Base-by-base conservation (phyloP, 2,888 invertebrate species). In the Diachrysia chrysitis region DNA sequence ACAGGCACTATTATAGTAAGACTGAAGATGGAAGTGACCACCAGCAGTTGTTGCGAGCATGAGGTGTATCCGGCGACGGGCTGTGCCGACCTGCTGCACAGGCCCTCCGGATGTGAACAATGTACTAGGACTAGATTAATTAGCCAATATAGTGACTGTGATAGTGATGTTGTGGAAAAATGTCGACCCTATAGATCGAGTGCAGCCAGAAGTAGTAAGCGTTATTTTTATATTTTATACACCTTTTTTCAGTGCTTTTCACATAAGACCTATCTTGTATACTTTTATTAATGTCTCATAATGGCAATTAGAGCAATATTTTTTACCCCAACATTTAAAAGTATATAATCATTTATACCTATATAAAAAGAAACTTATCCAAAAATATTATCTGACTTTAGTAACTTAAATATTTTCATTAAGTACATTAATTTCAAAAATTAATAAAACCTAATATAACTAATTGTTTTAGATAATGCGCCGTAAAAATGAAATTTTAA, bases 141-240 rank as follows among this genome's bases (percentile, higher is more conserved):
- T 91, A 92, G 89, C 87, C 84, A 89, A 91, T 90, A 87, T 83
- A 93, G 94, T 95, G 95, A 93, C 88, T 93, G 95, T 95, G 95
- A 93, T 93, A 94, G 91, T 93, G 92, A 86, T 87, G 78, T 86
- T 85, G 87, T 91, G 90, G 89, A 89, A 81, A 91, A 88, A 88
- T 86, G 83, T 88, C 89, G 91, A 82, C 89, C 90, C 4, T 92
- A 92, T 82, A 92, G 89, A 89, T 87, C 90, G 62, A 92, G 91
- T 78, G 77, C 91, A 61, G 91, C 91, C 42, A 93, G 91, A 88
- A 95, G 92, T 88, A 94, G 95, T 95, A 95, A 95, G 95, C 87
- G 74, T 75, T 77, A 73, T 85, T 84, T 81, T 76, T 71, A 71
- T 72, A 42, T 69, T 75, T 69, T 69, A 71, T 64, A 35, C 42